Conservation (phyloP, 2,888 invertebrate species). For the Eudasyphora cyanicolor region DNA sequence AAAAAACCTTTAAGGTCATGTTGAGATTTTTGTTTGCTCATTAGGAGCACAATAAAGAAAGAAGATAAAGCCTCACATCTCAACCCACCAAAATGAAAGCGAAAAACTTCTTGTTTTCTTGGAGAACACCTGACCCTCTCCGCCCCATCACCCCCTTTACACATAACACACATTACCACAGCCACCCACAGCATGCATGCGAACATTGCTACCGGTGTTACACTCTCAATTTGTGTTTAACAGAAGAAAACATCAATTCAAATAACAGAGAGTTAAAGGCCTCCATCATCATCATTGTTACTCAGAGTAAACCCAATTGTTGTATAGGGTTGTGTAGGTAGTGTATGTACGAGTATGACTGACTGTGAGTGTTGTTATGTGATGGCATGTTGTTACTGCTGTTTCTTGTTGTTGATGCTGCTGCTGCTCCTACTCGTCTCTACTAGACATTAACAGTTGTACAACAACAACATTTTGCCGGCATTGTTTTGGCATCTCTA, state of each 20-base stretch:
- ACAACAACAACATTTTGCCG: conserved; percentile 4
- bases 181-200: not conserved
- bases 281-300: not conserved
- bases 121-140: conserved; percentile 38
- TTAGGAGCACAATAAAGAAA: conserved; percentile 45
- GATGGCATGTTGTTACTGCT: conserved; percentile 47
- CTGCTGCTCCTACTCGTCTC: conserved; percentile 6
- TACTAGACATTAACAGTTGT: conserved; percentile 17
- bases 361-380: conserved; percentile 33
- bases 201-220: conserved; percentile 12
- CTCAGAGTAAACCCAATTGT: no score
- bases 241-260: conserved; percentile 16
- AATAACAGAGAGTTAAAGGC: not conserved
- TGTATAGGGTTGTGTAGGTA: no score
- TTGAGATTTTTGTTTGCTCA: conserved; percentile 59
- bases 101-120: not conserved
- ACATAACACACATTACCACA: not conserved
- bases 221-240: conserved; percentile 29
- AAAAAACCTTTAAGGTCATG: conserved; percentile 51
- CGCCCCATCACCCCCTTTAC: not conserved
- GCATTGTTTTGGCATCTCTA: not conserved
- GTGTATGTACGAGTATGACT: no score
- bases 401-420: conserved; percentile 17
- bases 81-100: conserved; percentile 8
- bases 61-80: no score